Evolutionary conservation across 2,113 vertebrate genomes (phyloP).

Genomic region (Daubentonia madagascariensis): DNA sequence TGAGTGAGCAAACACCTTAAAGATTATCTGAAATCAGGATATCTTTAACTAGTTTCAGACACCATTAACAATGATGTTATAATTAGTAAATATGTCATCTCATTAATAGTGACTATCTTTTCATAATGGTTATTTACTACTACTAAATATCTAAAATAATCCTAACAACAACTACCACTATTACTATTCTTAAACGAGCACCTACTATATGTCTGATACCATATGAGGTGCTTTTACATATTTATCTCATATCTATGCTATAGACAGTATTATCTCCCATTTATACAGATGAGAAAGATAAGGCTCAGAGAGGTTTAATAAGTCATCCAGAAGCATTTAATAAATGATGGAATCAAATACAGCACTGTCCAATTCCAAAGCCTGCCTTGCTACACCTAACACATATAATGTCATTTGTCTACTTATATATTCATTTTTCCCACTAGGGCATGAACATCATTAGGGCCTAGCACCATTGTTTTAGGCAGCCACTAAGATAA

Average conservation of each 20-base stretch:
- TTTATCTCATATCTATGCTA: background rate
- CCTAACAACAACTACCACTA: background rate
- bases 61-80: constrained; percentile 9
- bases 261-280: background rate
- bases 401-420: background rate
- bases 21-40: background rate
- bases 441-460: background rate
- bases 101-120: background rate
- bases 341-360: background rate
- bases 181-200: background rate
- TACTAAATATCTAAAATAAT: background rate
- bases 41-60: background rate
- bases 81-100: background rate
- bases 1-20: background rate
- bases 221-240: background rate
- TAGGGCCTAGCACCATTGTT: background rate
- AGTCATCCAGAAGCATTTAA: background rate
- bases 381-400: background rate
- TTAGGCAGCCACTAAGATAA: constrained; percentile 23
- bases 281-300: constrained; percentile 25
- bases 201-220: background rate
- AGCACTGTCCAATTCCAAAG: background rate
- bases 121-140: constrained; percentile 7
- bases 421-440: background rate
- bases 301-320: background rate